phyloP scores from a whole-genome alignment of 2,797 vertebrate species.

The Tapera naevia region DNA sequence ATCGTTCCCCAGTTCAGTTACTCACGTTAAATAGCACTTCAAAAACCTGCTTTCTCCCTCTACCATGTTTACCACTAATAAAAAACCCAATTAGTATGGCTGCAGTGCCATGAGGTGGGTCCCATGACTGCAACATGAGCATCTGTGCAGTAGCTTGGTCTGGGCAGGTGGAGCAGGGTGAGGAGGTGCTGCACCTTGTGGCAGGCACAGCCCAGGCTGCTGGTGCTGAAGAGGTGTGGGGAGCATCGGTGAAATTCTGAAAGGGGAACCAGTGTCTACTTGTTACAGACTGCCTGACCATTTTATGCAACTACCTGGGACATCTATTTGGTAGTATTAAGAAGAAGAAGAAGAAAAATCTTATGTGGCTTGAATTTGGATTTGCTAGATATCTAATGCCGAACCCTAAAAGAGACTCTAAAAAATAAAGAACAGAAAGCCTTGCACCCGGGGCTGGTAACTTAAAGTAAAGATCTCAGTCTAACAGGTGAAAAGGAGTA shows the following conservation, averaged over 20 bases:
- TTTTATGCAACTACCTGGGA: neutral
- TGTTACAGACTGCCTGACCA: neutral
- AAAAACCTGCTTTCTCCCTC: neutral
- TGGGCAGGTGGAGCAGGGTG: neutral
- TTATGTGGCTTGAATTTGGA: neutral
- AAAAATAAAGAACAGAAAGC: neutral
- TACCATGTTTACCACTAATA: neutral
- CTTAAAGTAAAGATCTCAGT: neutral
- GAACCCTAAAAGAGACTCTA: neutral
- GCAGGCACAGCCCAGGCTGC: fast-evolving
- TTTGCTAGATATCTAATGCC: neutral
- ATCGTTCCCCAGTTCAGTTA: neutral
- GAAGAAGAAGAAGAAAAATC: neutral
- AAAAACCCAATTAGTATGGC: neutral
- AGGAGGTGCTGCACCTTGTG: fast-evolving
- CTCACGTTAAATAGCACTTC: neutral
- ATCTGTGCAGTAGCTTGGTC: neutral
- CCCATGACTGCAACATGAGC: neutral
- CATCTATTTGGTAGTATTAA: neutral
- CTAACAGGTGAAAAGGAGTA: neutral
- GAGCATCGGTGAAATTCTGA: neutral
- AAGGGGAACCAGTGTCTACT: neutral
- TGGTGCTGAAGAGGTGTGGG: fast-evolving
- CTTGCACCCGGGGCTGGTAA: neutral
- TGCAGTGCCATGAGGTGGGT: neutral